Evolutionary conservation across 1,140 invertebrate species (phyloP), one percentile per base, ranked within the genome.

Genomic region (Triops cancriformis): DNA sequence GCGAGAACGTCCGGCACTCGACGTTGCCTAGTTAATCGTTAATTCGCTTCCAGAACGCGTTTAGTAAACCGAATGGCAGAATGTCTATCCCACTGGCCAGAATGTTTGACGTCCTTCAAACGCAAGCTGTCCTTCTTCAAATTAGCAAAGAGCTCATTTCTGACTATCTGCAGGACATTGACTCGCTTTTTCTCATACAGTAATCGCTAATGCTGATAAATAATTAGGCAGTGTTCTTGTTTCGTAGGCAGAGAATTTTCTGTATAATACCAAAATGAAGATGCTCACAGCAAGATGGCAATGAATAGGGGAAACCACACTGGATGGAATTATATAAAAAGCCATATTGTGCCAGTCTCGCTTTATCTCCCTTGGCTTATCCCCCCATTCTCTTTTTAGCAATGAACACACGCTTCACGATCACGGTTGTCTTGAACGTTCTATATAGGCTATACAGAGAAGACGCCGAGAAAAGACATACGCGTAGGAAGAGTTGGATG

Each of bases 241-340:
- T 23, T 0, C 23, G 23, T 18, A 64, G 51, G 51, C 51, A 64
- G 51, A 23, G 51, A 18, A 64, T 64, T 64, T 64, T 37, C 31
- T 64, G 51, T 64, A 64, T 64, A 64, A 64, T 64, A 64, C 51
- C 51, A 64, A 64, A 9, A 64, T 64, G 51, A 64, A 64, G 23
- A 64, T 64, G 51, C 51, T 14, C 5, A 64, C 14, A 5, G 51
- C 14, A 64, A 64, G 51, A 37, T 37, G 7, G 51, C n/a, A 64
- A 64, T 64, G 51, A 64, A 64, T 64, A 23, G 51, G 51, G 18
- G 51, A 23, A 64, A 64, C 51, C 51, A 64, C 51, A 64, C 51
- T 64, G 51, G 51, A 64, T 64, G 51, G 51, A 64, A 64, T 64
- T 64, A 37, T 23, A 64, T 64, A 18, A n/a, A 64, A 64, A 64